Conservation (phyloP, 2,888 invertebrate genomes). For the Colostygia pectinataria region DNA sequence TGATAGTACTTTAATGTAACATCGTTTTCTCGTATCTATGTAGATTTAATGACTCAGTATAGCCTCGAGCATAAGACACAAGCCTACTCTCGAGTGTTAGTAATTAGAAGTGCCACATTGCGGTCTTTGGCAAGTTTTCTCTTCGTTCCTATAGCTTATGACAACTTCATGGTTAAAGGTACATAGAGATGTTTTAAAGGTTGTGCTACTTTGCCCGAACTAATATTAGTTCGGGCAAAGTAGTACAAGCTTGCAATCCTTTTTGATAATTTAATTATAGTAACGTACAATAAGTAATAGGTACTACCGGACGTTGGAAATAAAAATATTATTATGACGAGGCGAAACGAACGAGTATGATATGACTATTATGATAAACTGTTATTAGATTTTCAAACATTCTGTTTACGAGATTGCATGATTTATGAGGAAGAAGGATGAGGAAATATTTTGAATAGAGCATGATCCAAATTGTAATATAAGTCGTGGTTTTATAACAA, state of each 20-base stretch:
- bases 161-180: too few species aligned
- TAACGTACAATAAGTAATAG: conserved; percentile 18
- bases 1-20: too few species aligned
- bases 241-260: conserved; percentile 42
- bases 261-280: conserved; percentile 48
- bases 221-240: conserved; percentile 26
- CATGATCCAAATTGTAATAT: too few species aligned
- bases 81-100: too few species aligned
- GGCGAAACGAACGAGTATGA: conserved; percentile 32
- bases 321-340: conserved; percentile 26
- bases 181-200: too few species aligned
- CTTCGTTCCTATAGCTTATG: conserved; percentile 27
- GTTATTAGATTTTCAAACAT: conserved; percentile 32
- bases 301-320: conserved; percentile 1
- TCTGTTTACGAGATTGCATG: conserved; percentile 27
- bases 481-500: too few species aligned
- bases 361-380: conserved; percentile 31
- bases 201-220: too few species aligned
- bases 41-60: too few species aligned
- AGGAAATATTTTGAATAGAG: too few species aligned
- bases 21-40: too few species aligned
- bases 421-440: neutral
- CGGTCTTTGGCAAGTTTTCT: conserved; percentile 43
- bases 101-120: too few species aligned
- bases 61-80: too few species aligned